phyloP scores from a whole-genome alignment of 2,797 vertebrate species.

The Crax fasciolata region DNA sequence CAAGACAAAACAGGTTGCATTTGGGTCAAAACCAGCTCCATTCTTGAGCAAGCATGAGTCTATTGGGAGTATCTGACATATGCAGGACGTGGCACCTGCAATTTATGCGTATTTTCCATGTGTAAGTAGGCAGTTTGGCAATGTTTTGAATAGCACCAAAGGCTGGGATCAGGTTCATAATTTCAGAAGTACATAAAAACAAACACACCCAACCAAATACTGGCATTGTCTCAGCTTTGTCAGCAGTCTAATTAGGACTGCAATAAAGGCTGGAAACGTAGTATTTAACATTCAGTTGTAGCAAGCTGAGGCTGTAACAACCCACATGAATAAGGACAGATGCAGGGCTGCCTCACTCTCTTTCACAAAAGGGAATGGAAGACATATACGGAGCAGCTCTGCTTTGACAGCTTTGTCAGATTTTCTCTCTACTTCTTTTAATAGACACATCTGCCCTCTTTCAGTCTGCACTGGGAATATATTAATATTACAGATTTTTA shows the following conservation, averaged over 20 bases:
- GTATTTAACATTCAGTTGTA: not conserved
- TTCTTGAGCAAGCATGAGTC: not conserved
- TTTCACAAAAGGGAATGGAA: not conserved
- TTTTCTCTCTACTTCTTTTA: slow-evolving; percentile 50
- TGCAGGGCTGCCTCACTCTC: slow-evolving; percentile 20
- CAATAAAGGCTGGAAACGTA: slow-evolving; percentile 2
- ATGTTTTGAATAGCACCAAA: not conserved
- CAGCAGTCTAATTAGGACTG: slow-evolving; percentile 52
- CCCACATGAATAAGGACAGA: not conserved
- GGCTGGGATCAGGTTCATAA: not conserved
- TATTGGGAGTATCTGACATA: not conserved
- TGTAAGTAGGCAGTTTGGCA: not conserved
- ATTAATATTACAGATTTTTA: slow-evolving; percentile 8
- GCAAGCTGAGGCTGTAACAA: not conserved
- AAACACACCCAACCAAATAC: not conserved
- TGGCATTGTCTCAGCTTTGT: slow-evolving; percentile 31
- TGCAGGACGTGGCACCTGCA: not conserved
- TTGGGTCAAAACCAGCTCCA: not conserved
- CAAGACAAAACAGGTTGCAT: not conserved
- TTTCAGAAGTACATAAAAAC: slow-evolving; percentile 29
- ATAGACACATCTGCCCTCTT: slow-evolving; percentile 24
- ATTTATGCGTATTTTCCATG: not conserved
- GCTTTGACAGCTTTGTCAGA: slow-evolving; percentile 34
- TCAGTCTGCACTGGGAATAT: not conserved
- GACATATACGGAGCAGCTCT: not conserved